These are phyloP conservation scores for Hippocampus barbouri DNA, from an alignment of 2,113 vertebrate species.

Conservation along the genomic window DNA sequence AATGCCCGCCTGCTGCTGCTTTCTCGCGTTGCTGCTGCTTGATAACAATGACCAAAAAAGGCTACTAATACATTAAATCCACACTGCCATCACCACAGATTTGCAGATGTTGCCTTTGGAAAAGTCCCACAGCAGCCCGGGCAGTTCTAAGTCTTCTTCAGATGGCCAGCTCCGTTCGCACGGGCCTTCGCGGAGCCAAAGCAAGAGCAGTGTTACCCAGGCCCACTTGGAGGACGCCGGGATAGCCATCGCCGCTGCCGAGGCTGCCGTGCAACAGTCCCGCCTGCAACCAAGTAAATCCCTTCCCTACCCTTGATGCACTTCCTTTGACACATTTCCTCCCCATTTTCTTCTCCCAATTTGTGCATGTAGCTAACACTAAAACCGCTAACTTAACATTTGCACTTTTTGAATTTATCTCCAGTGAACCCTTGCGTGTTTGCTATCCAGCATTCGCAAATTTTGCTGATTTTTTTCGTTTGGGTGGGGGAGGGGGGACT, in stretches of 20 bases:
- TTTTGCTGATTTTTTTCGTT: too few relatives aligned
- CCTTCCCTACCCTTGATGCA: slow-evolving; percentile 88
- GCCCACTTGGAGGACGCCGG: slow-evolving; percentile 95
- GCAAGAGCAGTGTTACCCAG: slow-evolving; percentile 98
- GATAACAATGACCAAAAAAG: too few relatives aligned
- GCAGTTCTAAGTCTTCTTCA: slow-evolving; percentile 97
- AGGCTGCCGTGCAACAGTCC: slow-evolving; percentile 94
- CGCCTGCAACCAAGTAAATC: slow-evolving; percentile 99
- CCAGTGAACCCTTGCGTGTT: not conserved
- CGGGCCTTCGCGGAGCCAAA: slow-evolving; percentile 95
- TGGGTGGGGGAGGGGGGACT: too few relatives aligned
- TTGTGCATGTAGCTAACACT: slow-evolving; percentile 73
- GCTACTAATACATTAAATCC: not conserved
- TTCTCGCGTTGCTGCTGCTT: too few relatives aligned
- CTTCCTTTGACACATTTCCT: slow-evolving; percentile 88
- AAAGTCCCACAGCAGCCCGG: slow-evolving; percentile 97
- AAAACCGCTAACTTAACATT: slow-evolving; percentile 56
- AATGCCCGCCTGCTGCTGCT: too few relatives aligned
- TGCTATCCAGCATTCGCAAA: not conserved
- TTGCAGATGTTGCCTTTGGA: slow-evolving; percentile 94
- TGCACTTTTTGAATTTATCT: slow-evolving; percentile 34
- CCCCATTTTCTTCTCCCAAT: slow-evolving; percentile 43
- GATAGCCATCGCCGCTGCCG: slow-evolving; percentile 93
- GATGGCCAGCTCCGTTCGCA: slow-evolving; percentile 97
- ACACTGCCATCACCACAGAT: slow-evolving; percentile 67